These are phyloP conservation scores for Upupa epops DNA, from an alignment of 2,113 vertebrate species.

Conservation along the genomic window DNA sequence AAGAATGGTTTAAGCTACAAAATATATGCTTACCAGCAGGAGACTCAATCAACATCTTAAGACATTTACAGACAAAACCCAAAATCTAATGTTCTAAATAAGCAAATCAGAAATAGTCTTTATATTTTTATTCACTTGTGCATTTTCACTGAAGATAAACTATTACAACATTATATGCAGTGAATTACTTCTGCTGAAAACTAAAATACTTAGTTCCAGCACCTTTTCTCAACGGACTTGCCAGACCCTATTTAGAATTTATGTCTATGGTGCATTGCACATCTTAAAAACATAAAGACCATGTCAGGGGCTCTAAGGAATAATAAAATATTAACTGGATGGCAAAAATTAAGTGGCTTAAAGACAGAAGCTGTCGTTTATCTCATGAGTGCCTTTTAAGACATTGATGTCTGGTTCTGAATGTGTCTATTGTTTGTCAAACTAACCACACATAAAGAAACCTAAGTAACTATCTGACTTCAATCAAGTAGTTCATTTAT, in stretches of 20 bases:
- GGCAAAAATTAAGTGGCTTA: slow-evolving; percentile 85
- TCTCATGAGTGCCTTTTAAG: slow-evolving; percentile 80
- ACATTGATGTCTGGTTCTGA: slow-evolving; percentile 72
- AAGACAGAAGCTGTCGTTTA: slow-evolving; percentile 79
- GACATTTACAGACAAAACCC: slow-evolving; percentile 18
- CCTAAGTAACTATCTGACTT: slow-evolving; percentile 78
- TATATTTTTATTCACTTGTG: slow-evolving; percentile 42
- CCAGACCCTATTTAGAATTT: slow-evolving; percentile 74
- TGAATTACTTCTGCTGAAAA: slow-evolving; percentile 72
- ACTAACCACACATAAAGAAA: slow-evolving; percentile 81
- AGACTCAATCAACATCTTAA: slow-evolving; percentile 59
- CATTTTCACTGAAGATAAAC: slow-evolving; percentile 47
- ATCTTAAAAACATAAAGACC: slow-evolving; percentile 80
- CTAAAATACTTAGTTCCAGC: slow-evolving; percentile 74
- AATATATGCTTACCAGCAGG: slow-evolving; percentile 60
- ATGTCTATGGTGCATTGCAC: slow-evolving; percentile 72
- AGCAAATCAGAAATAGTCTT: slow-evolving; percentile 8
- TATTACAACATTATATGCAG: slow-evolving; percentile 8
- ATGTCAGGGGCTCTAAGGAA: slow-evolving; percentile 78
- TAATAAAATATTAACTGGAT: slow-evolving; percentile 88
- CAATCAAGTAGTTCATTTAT: not conserved
- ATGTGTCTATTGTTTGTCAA: slow-evolving; percentile 76
- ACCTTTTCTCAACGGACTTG: slow-evolving; percentile 61
- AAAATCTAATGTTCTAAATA: not conserved
- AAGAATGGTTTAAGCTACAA: slow-evolving; percentile 53